Conservation (phyloP, 2,888 invertebrate species). For the Drosophila buzzatii region DNA sequence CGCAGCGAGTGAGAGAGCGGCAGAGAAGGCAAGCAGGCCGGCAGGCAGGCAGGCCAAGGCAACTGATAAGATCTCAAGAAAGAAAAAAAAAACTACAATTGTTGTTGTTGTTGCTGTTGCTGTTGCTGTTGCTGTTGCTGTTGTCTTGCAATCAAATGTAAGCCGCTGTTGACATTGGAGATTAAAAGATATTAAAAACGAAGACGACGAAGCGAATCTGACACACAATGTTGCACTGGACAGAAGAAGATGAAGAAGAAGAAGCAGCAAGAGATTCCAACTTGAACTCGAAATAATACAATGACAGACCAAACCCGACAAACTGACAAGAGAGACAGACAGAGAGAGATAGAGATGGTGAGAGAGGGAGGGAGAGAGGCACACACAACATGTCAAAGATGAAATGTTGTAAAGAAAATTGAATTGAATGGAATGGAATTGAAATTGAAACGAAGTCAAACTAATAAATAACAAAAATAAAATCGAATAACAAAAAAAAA, state of each 20-base stretch:
- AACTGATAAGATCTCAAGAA: conserved; percentile 72
- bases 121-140: conserved; percentile 49
- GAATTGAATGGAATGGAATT: conserved; percentile 62
- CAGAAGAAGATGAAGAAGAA: conserved; percentile 31
- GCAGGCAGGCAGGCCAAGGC: conserved; percentile 36
- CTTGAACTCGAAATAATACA: conserved; percentile 52
- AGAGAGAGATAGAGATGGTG: background rate
- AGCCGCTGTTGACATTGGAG: conserved; percentile 82
- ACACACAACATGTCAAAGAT: conserved; percentile 78
- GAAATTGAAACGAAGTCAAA: conserved; percentile 67
- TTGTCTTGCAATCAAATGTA: conserved; percentile 82
- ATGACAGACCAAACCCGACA: conserved; percentile 30
- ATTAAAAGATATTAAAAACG: conserved; percentile 82
- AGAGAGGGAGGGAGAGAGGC: conserved; percentile 20
- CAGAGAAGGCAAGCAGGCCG: conserved; percentile 9
- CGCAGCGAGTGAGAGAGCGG: conserved; percentile 13
- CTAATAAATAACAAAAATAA: conserved; percentile 70
- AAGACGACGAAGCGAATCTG: conserved; percentile 66
- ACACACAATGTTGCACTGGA: conserved; percentile 47
- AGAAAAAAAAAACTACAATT: conserved; percentile 48
- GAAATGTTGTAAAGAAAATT: conserved; percentile 79
- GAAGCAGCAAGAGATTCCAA: conserved; percentile 25
- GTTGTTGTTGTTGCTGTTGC: conserved; percentile 40
- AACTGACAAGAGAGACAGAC: conserved; percentile 27
- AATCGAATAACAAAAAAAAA: conserved; percentile 17